Conservation (phyloP, 2,113 vertebrate species). For the Tichodroma muraria region DNA sequence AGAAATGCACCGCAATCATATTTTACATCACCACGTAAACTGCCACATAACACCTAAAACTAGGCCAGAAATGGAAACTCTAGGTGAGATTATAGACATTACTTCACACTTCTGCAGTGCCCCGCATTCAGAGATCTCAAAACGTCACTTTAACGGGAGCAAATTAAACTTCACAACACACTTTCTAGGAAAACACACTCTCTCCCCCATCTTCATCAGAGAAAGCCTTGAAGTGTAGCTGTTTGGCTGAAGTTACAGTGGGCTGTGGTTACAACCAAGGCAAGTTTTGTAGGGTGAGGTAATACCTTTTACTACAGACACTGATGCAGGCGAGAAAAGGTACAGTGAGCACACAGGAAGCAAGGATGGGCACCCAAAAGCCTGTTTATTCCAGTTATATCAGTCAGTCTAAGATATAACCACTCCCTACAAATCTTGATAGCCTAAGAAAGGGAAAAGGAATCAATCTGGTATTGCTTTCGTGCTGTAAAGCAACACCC, state of each 20-base stretch:
- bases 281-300: not conserved
- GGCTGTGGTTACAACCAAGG: not conserved
- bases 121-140: not conserved
- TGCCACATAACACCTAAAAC: slow-evolving; percentile 11
- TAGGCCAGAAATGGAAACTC: slow-evolving; percentile 7
- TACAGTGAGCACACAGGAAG: not conserved
- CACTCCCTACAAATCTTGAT: not conserved
- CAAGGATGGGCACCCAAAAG: not conserved
- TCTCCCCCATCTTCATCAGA: not conserved
- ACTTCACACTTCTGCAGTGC: slow-evolving; percentile 4
- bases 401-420: not conserved
- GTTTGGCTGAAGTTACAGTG: not conserved
- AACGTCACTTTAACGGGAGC: not conserved
- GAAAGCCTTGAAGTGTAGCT: not conserved
- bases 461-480: not conserved
- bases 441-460: not conserved
- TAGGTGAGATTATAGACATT: slow-evolving; percentile 28
- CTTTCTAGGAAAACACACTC: not conserved
- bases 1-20: not conserved
- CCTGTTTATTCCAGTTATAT: not conserved
- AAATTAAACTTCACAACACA: slow-evolving; percentile 29
- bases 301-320: not conserved
- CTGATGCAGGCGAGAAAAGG: not conserved
- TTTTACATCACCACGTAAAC: slow-evolving; percentile 30
- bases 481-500: not conserved